Conservation (phyloP, 2,888 invertebrate species). For the Esperia sulphurella region DNA sequence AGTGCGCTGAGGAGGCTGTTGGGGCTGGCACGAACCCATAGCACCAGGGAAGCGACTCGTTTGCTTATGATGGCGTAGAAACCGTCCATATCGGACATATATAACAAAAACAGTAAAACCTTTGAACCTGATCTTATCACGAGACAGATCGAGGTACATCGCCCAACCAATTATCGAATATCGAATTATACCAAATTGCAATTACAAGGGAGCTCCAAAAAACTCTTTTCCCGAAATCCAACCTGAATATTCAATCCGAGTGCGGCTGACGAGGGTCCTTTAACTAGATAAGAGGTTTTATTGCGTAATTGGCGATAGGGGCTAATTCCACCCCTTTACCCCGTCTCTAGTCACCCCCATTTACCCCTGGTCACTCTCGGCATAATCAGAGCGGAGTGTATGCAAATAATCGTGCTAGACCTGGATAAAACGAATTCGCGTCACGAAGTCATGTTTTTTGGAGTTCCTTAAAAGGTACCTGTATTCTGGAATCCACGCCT, state of each 20-base stretch:
- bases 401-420: constrained; percentile 19
- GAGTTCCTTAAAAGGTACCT: background rate
- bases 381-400: constrained; percentile 8
- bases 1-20: too few relatives aligned
- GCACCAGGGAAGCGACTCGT: too few relatives aligned
- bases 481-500: too few relatives aligned
- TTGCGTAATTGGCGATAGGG: constrained; percentile 19
- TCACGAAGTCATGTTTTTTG: background rate
- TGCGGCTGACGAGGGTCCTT: constrained; percentile 10
- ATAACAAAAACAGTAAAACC: too few relatives aligned
- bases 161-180: background rate
- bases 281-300: constrained; percentile 18
- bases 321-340: constrained; percentile 17
- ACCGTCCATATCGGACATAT: too few relatives aligned
- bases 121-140: too few relatives aligned
- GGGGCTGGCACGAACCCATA: too few relatives aligned
- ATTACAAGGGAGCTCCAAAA: background rate
- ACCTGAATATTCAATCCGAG: constrained; percentile 11
- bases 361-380: background rate
- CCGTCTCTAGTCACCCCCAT: background rate
- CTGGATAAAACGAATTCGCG: background rate
- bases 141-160: background rate
- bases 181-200: background rate
- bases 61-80: too few relatives aligned
- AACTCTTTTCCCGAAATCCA: constrained; percentile 1